A percentile compares a stretch with the other conserved stretches of the same genome.
Evolutionary conservation across 2,888 invertebrate genomes (phyloP).

Genomic region (Apamea anceps): DNA sequence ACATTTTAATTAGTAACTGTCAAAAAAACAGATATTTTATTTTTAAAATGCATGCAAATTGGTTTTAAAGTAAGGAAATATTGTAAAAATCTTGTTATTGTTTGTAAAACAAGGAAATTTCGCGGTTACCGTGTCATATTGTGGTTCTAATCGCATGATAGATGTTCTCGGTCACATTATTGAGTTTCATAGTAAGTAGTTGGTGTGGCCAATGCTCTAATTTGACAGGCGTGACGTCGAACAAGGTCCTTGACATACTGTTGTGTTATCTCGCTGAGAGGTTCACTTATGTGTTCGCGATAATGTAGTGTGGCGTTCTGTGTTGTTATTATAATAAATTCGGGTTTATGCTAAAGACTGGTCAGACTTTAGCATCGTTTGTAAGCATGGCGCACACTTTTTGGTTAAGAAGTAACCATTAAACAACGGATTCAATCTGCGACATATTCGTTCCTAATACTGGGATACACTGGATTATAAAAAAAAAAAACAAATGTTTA

Average conservation of each 20-base stretch:
- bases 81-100: conserved; percentile 9
- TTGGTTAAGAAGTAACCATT: background rate
- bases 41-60: conserved; percentile 57
- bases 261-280: conserved; percentile 48
- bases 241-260: conserved; percentile 58
- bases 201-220: conserved; percentile 50
- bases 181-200: conserved; percentile 41
- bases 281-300: conserved; percentile 42
- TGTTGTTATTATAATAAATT: conserved; percentile 13
- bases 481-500: background rate
- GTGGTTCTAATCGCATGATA: conserved; percentile 14
- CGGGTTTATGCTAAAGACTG: background rate
- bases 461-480: background rate
- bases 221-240: conserved; percentile 53
- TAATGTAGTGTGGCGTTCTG: conserved; percentile 28
- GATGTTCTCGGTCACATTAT: conserved; percentile 31
- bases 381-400: background rate
- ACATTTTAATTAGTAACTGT: conserved; percentile 57
- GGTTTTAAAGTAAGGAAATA: conserved; percentile 36
- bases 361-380: background rate
- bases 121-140: conserved; percentile 32
- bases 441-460: background rate
- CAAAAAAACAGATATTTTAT: conserved; percentile 48
- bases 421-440: background rate
- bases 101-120: conserved; percentile 16